Conservation (phyloP, 2,797 vertebrate species). For the Lateolabrax maculatus region DNA sequence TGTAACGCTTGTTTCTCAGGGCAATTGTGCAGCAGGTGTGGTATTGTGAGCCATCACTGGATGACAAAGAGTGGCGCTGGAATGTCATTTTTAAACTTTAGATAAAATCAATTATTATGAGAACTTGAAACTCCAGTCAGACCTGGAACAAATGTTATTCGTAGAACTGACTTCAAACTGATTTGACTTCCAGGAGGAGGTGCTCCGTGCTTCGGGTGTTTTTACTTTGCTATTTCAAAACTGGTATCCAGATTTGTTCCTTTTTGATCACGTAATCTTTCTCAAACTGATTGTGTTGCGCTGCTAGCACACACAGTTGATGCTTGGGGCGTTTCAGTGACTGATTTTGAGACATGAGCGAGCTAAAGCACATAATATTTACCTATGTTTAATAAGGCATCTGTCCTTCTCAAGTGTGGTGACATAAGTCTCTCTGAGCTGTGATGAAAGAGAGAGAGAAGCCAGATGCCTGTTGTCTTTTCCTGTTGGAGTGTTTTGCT, state of each 20-base stretch:
- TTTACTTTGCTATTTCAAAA: neutral
- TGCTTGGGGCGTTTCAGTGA: neutral
- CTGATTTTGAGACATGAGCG: neutral
- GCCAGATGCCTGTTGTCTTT: conserved; percentile 48
- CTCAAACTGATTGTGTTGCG: neutral
- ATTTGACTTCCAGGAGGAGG: neutral
- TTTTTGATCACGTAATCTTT: neutral
- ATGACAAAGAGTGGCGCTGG: neutral
- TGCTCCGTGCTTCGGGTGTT: neutral
- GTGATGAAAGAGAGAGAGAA: neutral
- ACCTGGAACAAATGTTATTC: neutral
- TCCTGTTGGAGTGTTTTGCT: conserved; percentile 55
- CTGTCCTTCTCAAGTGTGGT: conserved; percentile 12
- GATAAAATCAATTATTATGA: neutral
- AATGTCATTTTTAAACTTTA: neutral
- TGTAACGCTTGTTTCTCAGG: conserved; percentile 14
- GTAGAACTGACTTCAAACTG: neutral
- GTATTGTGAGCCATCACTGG: neutral
- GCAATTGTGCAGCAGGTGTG: conserved; percentile 34
- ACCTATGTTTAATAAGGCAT: conserved; percentile 2
- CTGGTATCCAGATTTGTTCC: neutral
- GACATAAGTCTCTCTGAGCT: conserved; percentile 32
- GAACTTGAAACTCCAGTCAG: conserved; percentile 17
- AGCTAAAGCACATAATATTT: neutral
- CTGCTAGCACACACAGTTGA: neutral